Evolutionary conservation across 2,113 vertebrate species (phyloP).

Genomic region (Anser cygnoides): DNA sequence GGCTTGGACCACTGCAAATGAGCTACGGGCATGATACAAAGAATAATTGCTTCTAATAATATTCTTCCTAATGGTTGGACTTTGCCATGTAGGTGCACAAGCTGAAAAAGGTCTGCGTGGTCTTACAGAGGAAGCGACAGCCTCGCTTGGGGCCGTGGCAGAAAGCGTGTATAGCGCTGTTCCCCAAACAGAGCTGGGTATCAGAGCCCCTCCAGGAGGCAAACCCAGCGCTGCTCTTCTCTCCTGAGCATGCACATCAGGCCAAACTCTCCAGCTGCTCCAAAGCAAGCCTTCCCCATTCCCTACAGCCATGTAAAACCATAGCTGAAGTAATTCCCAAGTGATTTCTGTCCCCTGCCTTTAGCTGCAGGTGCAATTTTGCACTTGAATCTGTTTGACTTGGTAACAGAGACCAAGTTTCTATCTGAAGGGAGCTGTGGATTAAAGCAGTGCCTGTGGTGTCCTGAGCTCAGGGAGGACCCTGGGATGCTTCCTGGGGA

Average conservation of each 20-base stretch:
- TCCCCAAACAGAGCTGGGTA: background rate
- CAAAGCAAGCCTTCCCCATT: background rate
- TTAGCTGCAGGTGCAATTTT: background rate
- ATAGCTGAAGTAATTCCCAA: background rate
- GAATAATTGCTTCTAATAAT: background rate
- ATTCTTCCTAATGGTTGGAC: background rate
- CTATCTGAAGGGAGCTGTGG: background rate
- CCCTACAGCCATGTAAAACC: background rate
- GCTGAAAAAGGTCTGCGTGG: background rate
- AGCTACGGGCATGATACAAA: background rate
- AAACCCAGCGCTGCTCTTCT: background rate
- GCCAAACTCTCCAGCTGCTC: background rate
- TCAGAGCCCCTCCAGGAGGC: background rate
- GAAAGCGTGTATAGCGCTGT: background rate
- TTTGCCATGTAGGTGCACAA: background rate
- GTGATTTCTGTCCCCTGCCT: background rate
- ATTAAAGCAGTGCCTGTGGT: background rate
- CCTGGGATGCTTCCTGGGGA: background rate
- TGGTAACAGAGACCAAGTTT: background rate
- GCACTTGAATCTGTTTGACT: background rate
- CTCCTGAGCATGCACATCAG: fast-evolving
- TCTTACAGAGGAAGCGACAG: background rate
- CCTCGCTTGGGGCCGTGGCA: background rate
- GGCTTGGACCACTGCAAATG: fast-evolving
- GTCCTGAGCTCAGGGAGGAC: background rate